phyloP scores from a whole-genome alignment of 23 tunicate genomes.

The Diplosoma virens region DNA sequence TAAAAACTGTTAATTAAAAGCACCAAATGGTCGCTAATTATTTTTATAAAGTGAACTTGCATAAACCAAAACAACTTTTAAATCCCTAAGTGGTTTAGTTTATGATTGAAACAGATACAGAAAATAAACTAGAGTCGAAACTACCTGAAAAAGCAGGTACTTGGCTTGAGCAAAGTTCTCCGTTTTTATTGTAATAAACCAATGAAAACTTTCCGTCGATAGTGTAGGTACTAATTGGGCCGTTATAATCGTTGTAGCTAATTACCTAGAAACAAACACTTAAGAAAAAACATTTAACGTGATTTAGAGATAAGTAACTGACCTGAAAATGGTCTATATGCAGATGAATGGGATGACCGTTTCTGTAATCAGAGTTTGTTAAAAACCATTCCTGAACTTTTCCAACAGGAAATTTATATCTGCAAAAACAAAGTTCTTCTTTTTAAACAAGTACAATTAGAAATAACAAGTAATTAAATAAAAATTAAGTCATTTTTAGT shows the following conservation, averaged over 20 bases:
- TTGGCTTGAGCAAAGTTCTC: neutral
- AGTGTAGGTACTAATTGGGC: neutral
- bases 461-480: too few species aligned
- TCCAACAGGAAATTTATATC: neutral
- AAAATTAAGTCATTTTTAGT: too few species aligned
- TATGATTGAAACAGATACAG: too few species aligned
- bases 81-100: too few species aligned
- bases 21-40: neutral
- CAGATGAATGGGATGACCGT: neutral
- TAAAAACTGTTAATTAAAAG: neutral
- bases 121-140: too few species aligned
- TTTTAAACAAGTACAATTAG: too few species aligned
- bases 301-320: too few species aligned
- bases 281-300: too few species aligned
- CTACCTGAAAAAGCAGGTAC: neutral
- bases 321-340: conserved; percentile 3
- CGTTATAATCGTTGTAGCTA: conserved; percentile 8
- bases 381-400: neutral
- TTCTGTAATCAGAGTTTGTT: neutral
- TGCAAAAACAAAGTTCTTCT: too few species aligned
- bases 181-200: neutral
- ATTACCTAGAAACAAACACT: neutral
- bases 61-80: neutral
- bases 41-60: neutral
- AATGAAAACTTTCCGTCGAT: neutral